These are phyloP conservation scores for Cynopterus brachyotis DNA, from an alignment of 2,113 vertebrate species.

Conservation along the genomic window DNA sequence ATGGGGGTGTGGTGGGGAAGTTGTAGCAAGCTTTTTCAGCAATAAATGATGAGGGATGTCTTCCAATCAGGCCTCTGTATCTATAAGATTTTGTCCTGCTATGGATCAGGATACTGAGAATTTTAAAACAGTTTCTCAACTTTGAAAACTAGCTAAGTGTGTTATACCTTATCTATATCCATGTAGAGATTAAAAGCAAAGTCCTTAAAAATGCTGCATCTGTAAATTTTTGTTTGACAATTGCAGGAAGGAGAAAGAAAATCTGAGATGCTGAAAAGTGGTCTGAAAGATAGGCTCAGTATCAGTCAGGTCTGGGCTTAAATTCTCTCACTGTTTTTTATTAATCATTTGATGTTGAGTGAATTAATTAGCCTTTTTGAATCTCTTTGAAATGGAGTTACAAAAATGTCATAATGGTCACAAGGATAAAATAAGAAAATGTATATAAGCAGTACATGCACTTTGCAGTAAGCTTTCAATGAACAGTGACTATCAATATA, in stretches of 20 bases:
- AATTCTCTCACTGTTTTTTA: background rate
- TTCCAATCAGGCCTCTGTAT: background rate
- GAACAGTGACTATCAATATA: background rate
- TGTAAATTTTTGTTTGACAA: background rate
- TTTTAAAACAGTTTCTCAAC: background rate
- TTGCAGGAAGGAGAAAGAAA: background rate
- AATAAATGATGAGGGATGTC: background rate
- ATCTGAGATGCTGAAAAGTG: background rate
- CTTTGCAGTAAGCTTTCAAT: background rate
- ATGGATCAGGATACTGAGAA: background rate
- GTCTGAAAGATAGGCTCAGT: background rate
- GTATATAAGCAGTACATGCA: background rate
- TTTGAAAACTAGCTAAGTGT: background rate
- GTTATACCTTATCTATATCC: background rate
- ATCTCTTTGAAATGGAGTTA: background rate
- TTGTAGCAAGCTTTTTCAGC: background rate
- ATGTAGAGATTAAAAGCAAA: background rate
- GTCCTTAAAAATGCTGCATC: background rate
- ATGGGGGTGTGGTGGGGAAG: rapidly evolving
- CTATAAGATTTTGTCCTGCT: background rate
- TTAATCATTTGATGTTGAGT: background rate
- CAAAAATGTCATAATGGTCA: background rate
- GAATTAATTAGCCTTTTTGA: background rate
- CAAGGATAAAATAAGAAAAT: slow-evolving; percentile 5
- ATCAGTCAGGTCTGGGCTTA: background rate